Conservation (phyloP, 2,113 vertebrate genomes). For the Rhynchomys soricoides region DNA sequence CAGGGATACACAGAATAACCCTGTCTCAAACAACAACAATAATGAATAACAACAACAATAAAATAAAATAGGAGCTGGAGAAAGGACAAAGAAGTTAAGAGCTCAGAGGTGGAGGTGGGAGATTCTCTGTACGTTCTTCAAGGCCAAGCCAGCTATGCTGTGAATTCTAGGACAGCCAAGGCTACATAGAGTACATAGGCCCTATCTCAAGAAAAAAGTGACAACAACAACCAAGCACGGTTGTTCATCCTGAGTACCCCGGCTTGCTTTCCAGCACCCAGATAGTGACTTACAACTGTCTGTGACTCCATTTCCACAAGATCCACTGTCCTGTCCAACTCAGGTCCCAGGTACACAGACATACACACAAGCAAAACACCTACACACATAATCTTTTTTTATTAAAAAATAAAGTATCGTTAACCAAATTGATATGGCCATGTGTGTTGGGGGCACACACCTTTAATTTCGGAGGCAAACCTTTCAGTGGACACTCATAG, state of each 20-base stretch:
- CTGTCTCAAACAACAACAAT: not conserved
- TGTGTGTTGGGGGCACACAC: not conserved
- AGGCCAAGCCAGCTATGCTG: not conserved
- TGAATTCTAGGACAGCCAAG: not conserved
- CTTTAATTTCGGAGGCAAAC: not conserved
- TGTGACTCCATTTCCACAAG: not conserved
- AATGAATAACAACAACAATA: not conserved
- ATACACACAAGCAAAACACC: not conserved
- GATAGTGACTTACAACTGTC: not conserved
- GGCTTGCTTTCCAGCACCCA: not conserved
- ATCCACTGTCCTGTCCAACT: not conserved
- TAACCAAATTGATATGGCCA: not conserved
- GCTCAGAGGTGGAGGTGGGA: not conserved
- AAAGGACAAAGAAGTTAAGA: not conserved
- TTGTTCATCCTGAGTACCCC: not conserved
- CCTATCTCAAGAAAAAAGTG: not conserved
- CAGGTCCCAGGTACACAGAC: not conserved
- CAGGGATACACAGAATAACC: no score
- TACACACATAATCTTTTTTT: not conserved
- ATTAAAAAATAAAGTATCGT: not conserved
- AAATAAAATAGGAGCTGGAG: not conserved
- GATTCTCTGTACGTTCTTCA: not conserved
- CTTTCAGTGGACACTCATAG: not conserved
- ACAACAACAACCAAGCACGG: not conserved
- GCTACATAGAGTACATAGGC: not conserved